Evolutionary conservation across 2,113 vertebrate species (phyloP), one percentile per base, ranked within the genome.

Genomic region (Bufo bufo): DNA sequence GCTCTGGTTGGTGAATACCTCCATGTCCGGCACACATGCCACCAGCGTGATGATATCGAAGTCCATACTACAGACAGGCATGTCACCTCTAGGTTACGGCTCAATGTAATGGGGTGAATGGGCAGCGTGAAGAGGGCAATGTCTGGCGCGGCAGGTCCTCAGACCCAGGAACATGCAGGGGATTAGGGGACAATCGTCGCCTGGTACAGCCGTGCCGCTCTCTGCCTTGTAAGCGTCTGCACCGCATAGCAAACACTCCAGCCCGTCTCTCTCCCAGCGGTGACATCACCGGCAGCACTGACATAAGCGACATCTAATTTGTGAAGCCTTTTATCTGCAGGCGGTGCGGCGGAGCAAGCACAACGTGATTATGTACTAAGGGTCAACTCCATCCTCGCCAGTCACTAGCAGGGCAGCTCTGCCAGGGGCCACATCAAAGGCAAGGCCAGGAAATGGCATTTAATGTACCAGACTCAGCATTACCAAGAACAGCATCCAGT

Each of bases 21-120:
- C 96, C 85, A 95, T 93, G 72, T 97, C 96, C 89, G 96, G 95
- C 93, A 93, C 92, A 79, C 96, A 97, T 92, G 96, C 96, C 89
- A 97, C 94, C 94, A 97, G 94, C 90, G 95, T 96, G 89, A 95
- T 96, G 90, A 93, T 92, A 92, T 96, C 95, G 93, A 94, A 95
- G 94, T 96, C 96, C 94, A 96, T 94, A 93, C 93, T 95, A 90
- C 93, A 94, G 90, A 95, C 94, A 93, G 96, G 96, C 96, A 97
- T 97, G 91, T 93, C 94, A 92, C 89, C 85, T 91, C 85, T 89
- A 87, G 52, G 91, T 23, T 91, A 33, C 86, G 90, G 88, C 78
- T 74, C 87, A 90, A 90, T 93, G 89, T 86, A 89, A 91, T 82
- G 90, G 83, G 61, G 19, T 65, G 19, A n/a, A 65, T 6, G 61